Evolutionary conservation across 1,140 invertebrate genomes (phyloP).

Genomic region (Drosophila willistoni): DNA sequence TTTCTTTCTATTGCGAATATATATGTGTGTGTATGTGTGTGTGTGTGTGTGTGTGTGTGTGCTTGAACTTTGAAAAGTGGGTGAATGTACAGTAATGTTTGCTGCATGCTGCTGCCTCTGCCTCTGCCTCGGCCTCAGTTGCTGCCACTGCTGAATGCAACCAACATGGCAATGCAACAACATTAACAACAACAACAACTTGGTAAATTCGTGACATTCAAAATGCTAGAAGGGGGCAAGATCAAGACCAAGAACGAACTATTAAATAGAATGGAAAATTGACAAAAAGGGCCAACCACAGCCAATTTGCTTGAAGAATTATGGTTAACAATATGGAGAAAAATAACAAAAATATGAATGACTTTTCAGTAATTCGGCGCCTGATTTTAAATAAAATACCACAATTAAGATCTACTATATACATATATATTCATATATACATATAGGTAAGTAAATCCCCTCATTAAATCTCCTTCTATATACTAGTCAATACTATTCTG

Average conservation of each 20-base stretch:
- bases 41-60: conserved; percentile 55
- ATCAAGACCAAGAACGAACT: conserved; percentile 45
- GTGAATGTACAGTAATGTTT: conserved; percentile 83
- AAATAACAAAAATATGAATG: conserved; percentile 29
- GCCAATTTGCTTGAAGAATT: conserved; percentile 16
- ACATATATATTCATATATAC: too few species aligned
- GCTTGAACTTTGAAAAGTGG: conserved; percentile 82
- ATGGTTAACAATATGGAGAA: neutral
- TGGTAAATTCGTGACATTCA: conserved; percentile 79
- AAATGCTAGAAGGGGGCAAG: conserved; percentile 41
- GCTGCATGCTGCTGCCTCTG: conserved; percentile 75
- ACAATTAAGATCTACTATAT: too few species aligned
- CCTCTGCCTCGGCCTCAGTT: conserved; percentile 46
- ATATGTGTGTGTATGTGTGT: conserved; percentile 4
- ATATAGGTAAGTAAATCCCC: too few species aligned
- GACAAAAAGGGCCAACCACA: conserved; percentile 21
- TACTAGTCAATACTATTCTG: too few species aligned
- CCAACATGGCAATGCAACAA: conserved; percentile 26
- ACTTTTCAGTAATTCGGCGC: too few species aligned
- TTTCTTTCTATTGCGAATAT: conserved; percentile 41
- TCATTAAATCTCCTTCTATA: too few species aligned
- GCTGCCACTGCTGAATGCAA: conserved; percentile 57
- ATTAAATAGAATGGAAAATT: conserved; percentile 9
- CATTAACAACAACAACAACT: conserved; percentile 39
- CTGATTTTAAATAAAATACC: too few species aligned